A percentile compares a stretch with the other conserved stretches of the same genome.
phyloP scores from a whole-genome alignment of 64 coral and sea anemone genomes.

The Platygyra sinensis region DNA sequence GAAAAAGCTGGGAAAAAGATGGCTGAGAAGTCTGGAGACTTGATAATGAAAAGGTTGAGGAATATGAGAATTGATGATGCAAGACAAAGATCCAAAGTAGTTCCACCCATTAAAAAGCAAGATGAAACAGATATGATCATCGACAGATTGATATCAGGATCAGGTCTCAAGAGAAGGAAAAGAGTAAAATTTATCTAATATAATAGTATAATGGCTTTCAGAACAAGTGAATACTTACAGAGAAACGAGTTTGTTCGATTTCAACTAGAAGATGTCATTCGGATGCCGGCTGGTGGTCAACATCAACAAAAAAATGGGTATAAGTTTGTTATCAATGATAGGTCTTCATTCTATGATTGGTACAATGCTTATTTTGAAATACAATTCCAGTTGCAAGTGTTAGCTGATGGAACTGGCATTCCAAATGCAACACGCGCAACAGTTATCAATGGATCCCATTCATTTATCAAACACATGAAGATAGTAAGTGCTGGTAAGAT shows the following conservation, averaged over 20 bases:
- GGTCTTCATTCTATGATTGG: too few relatives aligned
- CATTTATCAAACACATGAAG: background rate
- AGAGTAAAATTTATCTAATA: too few relatives aligned
- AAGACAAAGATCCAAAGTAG: background rate
- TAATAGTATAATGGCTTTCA: too few relatives aligned
- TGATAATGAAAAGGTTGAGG: background rate
- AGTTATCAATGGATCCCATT: background rate
- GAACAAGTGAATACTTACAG: too few relatives aligned
- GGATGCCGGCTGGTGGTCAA: background rate
- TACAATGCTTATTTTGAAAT: too few relatives aligned
- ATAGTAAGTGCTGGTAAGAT: background rate
- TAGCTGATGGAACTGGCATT: background rate
- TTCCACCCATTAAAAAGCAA: too few relatives aligned
- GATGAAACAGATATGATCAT: background rate
- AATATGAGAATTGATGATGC: background rate
- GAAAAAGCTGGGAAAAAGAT: too few relatives aligned
- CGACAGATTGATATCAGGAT: too few relatives aligned
- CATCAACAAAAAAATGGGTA: conserved; percentile 29
- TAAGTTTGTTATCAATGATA: too few relatives aligned
- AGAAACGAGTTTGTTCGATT: too few relatives aligned
- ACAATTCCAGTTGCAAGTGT: background rate
- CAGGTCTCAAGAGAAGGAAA: background rate
- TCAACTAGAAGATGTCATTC: background rate
- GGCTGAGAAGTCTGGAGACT: too few relatives aligned
- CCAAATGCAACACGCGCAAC: background rate